phyloP scores from a whole-genome alignment of 2,113 vertebrate species.

The Grantiella picta region DNA sequence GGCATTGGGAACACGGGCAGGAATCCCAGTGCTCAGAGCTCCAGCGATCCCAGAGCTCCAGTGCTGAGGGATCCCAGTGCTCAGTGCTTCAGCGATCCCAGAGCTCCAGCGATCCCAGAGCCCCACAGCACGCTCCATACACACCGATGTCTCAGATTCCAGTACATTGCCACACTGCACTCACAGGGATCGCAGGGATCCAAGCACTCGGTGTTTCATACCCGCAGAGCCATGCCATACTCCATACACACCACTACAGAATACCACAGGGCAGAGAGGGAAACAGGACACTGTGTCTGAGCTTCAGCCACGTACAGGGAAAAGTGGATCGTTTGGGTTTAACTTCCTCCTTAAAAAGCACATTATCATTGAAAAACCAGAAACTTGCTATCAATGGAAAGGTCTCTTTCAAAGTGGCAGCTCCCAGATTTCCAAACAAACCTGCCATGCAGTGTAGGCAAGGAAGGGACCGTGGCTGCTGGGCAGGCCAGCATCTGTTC shows the following conservation, averaged over 20 bases:
- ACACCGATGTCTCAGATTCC: background rate
- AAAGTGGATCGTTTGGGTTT: background rate
- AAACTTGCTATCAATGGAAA: background rate
- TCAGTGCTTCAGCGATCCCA: too few relatives aligned
- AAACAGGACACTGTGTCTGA: rapidly evolving
- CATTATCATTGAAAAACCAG: background rate
- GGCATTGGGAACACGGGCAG: background rate
- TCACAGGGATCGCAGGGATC: too few relatives aligned
- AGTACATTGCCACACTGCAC: too few relatives aligned
- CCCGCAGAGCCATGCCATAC: background rate
- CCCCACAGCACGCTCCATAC: background rate
- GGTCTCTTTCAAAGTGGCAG: background rate
- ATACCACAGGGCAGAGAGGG: background rate
- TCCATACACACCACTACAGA: background rate
- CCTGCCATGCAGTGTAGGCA: rapidly evolving
- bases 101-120: too few relatives aligned
- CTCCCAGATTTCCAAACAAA: background rate
- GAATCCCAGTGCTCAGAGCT: background rate
- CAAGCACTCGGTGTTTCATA: too few relatives aligned
- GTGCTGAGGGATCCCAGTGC: background rate
- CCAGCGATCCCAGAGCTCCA: too few relatives aligned
- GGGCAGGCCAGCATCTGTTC: background rate
- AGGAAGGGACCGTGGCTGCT: background rate
- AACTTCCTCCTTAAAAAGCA: background rate
- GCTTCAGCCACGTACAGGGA: rapidly evolving